phyloP scores from a whole-genome alignment of 2,888 invertebrate species.

The Pasiphila rectangulata region DNA sequence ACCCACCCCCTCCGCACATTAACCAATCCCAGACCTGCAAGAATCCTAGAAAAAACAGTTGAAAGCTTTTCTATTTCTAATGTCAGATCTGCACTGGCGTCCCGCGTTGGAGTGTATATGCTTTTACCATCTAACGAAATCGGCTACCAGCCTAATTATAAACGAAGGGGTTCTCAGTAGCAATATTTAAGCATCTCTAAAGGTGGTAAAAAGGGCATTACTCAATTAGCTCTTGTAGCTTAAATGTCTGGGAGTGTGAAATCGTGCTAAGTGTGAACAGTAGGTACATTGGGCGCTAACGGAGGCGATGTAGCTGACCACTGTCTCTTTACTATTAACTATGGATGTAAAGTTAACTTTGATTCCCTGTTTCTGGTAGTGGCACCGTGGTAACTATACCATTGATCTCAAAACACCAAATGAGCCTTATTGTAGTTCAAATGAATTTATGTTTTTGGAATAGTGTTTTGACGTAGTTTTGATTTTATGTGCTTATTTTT shows the following conservation, averaged over 20 bases:
- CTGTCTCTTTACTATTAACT: slow-evolving; percentile 6
- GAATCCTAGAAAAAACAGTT: neutral
- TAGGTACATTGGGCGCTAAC: slow-evolving; percentile 19
- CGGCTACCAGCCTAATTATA: too few species aligned
- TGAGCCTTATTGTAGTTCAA: slow-evolving; percentile 38
- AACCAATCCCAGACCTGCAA: slow-evolving; percentile 17
- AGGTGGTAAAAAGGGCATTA: too few species aligned
- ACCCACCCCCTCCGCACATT: slow-evolving; percentile 6
- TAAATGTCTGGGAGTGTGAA: neutral
- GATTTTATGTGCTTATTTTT: neutral
- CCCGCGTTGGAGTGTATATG: too few species aligned
- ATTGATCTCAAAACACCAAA: slow-evolving; percentile 60
- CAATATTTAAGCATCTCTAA: too few species aligned
- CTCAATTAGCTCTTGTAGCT: neutral
- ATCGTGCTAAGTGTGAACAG: neutral
- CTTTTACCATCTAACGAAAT: too few species aligned
- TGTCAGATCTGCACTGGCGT: neutral
- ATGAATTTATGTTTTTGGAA: slow-evolving; percentile 23
- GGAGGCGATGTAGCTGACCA: slow-evolving; percentile 14
- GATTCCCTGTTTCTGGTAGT: slow-evolving; percentile 5
- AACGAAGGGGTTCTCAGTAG: neutral
- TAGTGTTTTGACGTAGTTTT: slow-evolving; percentile 5
- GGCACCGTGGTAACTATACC: slow-evolving; percentile 27
- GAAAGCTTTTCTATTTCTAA: neutral
- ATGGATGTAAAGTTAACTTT: too few species aligned